Evolutionary conservation across 2,888 invertebrate species (phyloP), one percentile per base, ranked within the genome.

Genomic region (Ennomos erosarius): DNA sequence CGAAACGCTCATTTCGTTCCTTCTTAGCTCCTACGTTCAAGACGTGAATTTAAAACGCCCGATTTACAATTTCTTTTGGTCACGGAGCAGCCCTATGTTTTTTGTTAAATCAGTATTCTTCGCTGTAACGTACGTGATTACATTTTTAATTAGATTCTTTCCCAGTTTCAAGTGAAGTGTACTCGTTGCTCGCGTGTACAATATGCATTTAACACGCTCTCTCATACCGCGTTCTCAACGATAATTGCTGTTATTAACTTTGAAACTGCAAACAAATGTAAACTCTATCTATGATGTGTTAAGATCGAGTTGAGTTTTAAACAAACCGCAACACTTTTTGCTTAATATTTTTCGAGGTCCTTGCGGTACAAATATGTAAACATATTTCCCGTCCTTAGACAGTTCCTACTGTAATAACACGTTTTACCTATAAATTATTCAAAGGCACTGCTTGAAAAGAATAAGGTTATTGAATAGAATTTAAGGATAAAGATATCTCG

Each of bases 1-100:
- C 68, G 68, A 70, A 75, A 73, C 76, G 78, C 78, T 78, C 75
- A 73, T 78, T 69, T 72, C 66, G 73, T 77, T 74, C 66, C 67
- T 39, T 48, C 43, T 46, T 37, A 50, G 45, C 35, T 42, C 37
- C 38, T 64, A 52, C 61, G 74, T 75, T 77, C 79, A 81, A 81
- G 82, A 79, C 73, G 67, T 76, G 81, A 82, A 83, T 82, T 78
- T 76, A 76, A 79, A 83, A 74, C 67, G 70, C 67, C 68, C 67
- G 65, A 76, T 80, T 79, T 75, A 73, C 71, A 75, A 77, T 79
- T 78, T 73, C 64, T 69, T 70, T 68, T 69, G 63, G 67, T 73
- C 65, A 69, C 70, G 69, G 61, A 68, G 64, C 68, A 68, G 68
- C 55, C 70, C 62, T 64, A 62, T 52, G 54, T 64, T 68, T 70